phyloP scores from a whole-genome alignment of 2,797 vertebrate species.

The Macrochelys suwanniensis region DNA sequence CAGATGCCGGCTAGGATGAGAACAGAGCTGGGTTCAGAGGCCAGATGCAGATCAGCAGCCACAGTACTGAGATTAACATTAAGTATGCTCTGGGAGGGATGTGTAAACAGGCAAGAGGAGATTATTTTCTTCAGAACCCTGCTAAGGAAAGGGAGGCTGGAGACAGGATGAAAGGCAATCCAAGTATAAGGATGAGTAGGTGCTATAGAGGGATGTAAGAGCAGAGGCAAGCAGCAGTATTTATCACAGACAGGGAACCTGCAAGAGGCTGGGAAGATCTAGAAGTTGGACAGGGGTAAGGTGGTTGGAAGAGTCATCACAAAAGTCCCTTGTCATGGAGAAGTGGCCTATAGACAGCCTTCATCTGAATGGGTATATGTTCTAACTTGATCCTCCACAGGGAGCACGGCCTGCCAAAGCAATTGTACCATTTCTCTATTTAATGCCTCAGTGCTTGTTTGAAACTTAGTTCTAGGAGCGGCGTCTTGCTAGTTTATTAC shows the following conservation, averaged over 20 bases:
- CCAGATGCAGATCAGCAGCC: neutral
- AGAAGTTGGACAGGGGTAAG: neutral
- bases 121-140: neutral
- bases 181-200: fast-evolving
- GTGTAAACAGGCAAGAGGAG: neutral
- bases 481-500: fast-evolving
- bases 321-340: neutral
- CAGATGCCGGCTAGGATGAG: no score
- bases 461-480: no score
- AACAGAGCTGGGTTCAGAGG: neutral
- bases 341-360: fast-evolving
- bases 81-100: fast-evolving
- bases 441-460: fast-evolving
- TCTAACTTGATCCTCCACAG: neutral
- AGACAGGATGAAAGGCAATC: neutral
- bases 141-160: neutral
- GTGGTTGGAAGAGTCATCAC: neutral
- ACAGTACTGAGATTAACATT: neutral
- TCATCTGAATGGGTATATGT: neutral
- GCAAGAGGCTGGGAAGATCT: neutral
- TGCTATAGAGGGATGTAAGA: fast-evolving
- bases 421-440: fast-evolving
- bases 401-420: neutral
- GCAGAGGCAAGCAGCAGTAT: neutral
- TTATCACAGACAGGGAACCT: neutral